Conservation (phyloP, 2,888 invertebrate genomes). For the Silvanus unidentatus region DNA sequence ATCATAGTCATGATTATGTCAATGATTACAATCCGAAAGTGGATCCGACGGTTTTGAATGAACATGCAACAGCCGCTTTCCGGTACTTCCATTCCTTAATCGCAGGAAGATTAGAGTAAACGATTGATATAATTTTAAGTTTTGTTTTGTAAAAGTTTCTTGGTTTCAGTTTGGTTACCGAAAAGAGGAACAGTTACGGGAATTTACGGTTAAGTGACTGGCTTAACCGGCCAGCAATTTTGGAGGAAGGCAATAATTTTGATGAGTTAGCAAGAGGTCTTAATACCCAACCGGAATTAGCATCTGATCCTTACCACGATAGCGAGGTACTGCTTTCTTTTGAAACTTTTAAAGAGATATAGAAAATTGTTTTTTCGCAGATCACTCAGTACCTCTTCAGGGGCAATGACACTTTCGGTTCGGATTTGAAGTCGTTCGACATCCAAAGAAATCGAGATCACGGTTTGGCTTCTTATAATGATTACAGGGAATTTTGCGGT, state of each 20-base stretch:
- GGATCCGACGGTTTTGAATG: conserved; percentile 61
- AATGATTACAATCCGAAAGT: conserved; percentile 63
- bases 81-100: conserved; percentile 69
- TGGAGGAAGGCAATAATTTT: conserved; percentile 61
- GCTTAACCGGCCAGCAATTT: conserved; percentile 60
- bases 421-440: conserved; percentile 74
- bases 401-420: conserved; percentile 66
- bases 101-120: conserved; percentile 64
- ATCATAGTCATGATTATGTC: conserved; percentile 54
- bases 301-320: conserved; percentile 72
- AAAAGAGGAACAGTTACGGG: conserved; percentile 51
- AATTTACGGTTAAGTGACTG: conserved; percentile 65
- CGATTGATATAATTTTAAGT: conserved; percentile 17
- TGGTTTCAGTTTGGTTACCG: conserved; percentile 55
- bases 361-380: conserved; percentile 40
- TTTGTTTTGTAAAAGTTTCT: not conserved
- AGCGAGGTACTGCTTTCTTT: conserved; percentile 54
- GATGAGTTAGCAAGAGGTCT: conserved; percentile 72
- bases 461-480: conserved; percentile 73
- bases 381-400: conserved; percentile 64
- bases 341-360: not conserved
- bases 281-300: conserved; percentile 68
- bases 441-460: conserved; percentile 85
- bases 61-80: conserved; percentile 67
- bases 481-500: conserved; percentile 71